Percentiles rank a stretch among this genome's conserved stretches.
These are phyloP conservation scores for Lochmaea capreae DNA, from an alignment of 2,888 invertebrate genomes.

Conservation along the genomic window DNA sequence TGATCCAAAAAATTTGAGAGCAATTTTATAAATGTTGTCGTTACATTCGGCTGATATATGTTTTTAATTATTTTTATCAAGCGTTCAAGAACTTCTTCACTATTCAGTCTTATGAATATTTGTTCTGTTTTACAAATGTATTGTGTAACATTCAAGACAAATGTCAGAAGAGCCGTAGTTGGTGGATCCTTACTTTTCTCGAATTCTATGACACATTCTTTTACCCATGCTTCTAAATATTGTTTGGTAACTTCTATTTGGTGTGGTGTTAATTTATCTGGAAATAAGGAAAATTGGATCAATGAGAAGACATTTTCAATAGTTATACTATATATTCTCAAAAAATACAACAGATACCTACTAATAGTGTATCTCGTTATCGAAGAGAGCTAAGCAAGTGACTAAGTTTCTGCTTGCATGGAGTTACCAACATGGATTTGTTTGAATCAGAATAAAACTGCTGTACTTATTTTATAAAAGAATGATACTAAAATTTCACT, in stretches of 20 bases:
- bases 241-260: slow-evolving; percentile 13
- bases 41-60: slow-evolving; percentile 69
- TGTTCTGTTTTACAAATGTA: slow-evolving; percentile 71
- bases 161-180: slow-evolving; percentile 64
- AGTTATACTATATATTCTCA: not conserved
- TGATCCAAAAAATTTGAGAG: slow-evolving; percentile 72
- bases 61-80: slow-evolving; percentile 50
- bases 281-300: slow-evolving; percentile 6
- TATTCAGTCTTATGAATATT: slow-evolving; percentile 70
- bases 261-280: slow-evolving; percentile 8
- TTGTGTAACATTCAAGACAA: slow-evolving; percentile 74
- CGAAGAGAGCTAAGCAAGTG: no score
- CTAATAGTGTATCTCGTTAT: no score
- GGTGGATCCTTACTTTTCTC: slow-evolving; percentile 48
- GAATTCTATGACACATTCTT: slow-evolving; percentile 63
- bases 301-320: not conserved
- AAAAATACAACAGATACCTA: no score
- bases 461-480: no score
- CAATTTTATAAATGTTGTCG: slow-evolving; percentile 76
- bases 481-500: no score
- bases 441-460: no score
- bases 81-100: slow-evolving; percentile 63
- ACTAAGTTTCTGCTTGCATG: no score
- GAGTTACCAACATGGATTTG: no score
- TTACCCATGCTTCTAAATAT: slow-evolving; percentile 62